Base-by-base conservation (phyloP, 2,113 vertebrate species). In the Leptocoma aspasia region DNA sequence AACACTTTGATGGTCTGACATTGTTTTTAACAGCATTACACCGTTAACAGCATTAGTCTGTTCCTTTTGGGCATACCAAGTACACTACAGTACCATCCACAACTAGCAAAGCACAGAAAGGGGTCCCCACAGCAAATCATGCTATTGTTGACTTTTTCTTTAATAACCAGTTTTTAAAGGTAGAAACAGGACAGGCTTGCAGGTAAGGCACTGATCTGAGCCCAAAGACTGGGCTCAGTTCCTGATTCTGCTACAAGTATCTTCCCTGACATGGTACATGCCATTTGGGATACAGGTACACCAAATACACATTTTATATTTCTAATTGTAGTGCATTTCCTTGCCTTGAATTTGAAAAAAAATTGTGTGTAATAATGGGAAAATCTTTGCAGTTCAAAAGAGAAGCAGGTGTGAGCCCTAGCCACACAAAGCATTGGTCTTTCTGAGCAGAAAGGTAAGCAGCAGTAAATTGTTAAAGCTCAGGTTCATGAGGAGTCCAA, bases 341-440 rank as follows among this genome's bases (percentile, higher is more conserved):
- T 94, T 96, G 57, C 45, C 41, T 54, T 85, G 64, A 92, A 86
- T 63, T 76, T 18, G 8, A 44, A 75, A 79, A 69, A 59, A 41
- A n/a, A 2, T 7, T 12, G 8, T 64, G 10, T 30, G 53, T 49
- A 71, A 50, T 52, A 84, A 84, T 61, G 39, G 37, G 54, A 56
- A 69, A 44, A 56, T 49, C 56, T 96, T 86, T 92, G 82, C 82
- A 41, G 68, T 65, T 96, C 24, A 65, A 94, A 96, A 78, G 37
- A 87, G 59, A 95, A 37, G 45, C 57, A 37, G 50, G 42, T 68
- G 20, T 53, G 81, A 91, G 45, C 50, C 41, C 88, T 17, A 76
- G 61, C 26, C 4, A 0, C 64, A 37, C 41, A 68, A 19, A 65
- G 15, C 11, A 77, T 95, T 93, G 78, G 59, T 92, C 44, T 82